Base-by-base conservation (phyloP, 2,888 invertebrate genomes). In the Drosophila nigritarsus region DNA sequence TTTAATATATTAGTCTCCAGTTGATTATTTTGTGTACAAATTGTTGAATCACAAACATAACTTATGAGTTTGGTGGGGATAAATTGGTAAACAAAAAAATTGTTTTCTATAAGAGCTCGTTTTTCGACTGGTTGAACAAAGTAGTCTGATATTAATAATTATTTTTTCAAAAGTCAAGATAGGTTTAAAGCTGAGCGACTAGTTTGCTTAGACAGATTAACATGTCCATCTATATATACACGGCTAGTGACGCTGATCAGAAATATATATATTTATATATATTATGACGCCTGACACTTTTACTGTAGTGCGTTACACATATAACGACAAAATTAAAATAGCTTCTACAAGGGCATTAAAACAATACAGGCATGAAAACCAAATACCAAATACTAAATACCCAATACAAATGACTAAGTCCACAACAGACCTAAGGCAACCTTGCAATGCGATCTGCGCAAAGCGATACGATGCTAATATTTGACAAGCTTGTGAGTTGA, bases 401-500 rank as follows among this genome's bases (percentile, higher is more conserved):
- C n/a, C 56, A 53, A 51, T 36, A 32, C 54, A 38, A 27, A 55
- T 55, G 55, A 29, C 59, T 53, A 42, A 45, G 55, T 54, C 58
- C 34, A 72, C 53, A 79, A 48, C 18, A 50, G 50, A 60, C 34
- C 38, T 34, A 34, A n/a, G 20, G 18, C 71, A 80, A 89, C 89
- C 89, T 83, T 83, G 83, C 71, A 49, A 4, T 27, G 56, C 32
- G 42, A 68, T 51, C 78, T 61, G 82, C 72, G 72, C 62, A 24
- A 63, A 61, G 65, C 51, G 63, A 42, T 45, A 55, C 58, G 60
- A 2, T 36, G 70, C 63, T 68, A 79, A 77, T 89, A 83, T 87
- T 89, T 80, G 66, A 63, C 62, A 66, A 69, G 50, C 62, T 55
- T 58, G 38, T 56, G 36, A 54, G 27, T 49, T 24, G 48, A 24